Evolutionary conservation across 2,888 invertebrate genomes (phyloP).

Genomic region (Callimorpha dominula): DNA sequence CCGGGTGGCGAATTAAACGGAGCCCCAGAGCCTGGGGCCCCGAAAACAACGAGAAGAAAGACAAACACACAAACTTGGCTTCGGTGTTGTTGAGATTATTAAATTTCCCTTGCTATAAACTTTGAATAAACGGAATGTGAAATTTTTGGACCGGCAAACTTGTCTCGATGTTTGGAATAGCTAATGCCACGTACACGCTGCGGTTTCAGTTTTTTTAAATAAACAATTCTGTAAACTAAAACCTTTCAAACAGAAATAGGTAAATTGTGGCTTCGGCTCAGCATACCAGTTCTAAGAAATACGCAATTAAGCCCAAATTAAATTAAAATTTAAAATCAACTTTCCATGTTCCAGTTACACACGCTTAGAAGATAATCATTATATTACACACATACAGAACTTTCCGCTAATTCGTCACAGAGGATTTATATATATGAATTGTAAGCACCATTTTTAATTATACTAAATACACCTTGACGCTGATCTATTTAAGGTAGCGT

Average conservation of each 20-base stretch:
- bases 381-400: too few relatives aligned
- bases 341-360: too few relatives aligned
- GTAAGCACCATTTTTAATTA: too few relatives aligned
- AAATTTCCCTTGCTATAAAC: slow-evolving; percentile 66
- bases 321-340: neutral
- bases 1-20: slow-evolving; percentile 60
- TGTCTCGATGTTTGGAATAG: slow-evolving; percentile 48
- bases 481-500: too few relatives aligned
- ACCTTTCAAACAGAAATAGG: neutral
- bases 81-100: slow-evolving; percentile 70
- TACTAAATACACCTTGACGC: too few relatives aligned
- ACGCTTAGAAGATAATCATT: too few relatives aligned
- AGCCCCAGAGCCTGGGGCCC: slow-evolving; percentile 31
- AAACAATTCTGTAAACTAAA: neutral
- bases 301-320: neutral
- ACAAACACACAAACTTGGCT: slow-evolving; percentile 70
- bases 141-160: slow-evolving; percentile 59
- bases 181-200: slow-evolving; percentile 36
- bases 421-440: too few relatives aligned
- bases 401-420: too few relatives aligned
- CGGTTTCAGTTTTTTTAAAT: slow-evolving; percentile 1
- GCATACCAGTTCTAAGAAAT: neutral
- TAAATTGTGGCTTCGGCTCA: neutral
- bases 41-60: slow-evolving; percentile 62
- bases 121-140: slow-evolving; percentile 66